Conservation (phyloP, 1,140 invertebrate genomes). For the Zophobas atratus region DNA sequence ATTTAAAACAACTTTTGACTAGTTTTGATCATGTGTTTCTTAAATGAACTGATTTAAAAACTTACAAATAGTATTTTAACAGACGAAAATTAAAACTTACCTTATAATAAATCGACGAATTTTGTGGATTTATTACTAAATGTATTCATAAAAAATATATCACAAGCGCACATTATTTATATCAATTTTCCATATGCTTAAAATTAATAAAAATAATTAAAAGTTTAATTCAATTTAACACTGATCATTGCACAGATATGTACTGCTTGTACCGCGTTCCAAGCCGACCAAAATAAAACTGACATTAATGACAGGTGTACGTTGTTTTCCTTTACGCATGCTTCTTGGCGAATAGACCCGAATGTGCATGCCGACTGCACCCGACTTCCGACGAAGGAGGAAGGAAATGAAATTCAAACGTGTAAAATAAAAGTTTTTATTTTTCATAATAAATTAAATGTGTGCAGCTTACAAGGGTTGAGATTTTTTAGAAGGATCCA, state of each 20-base stretch:
- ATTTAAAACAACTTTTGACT: no score
- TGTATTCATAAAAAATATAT: no score
- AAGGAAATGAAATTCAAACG: slow-evolving; percentile 13
- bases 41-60: no score
- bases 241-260: background rate
- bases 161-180: no score
- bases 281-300: slow-evolving; percentile 29
- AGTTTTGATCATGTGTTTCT: no score
- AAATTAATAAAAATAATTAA: no score
- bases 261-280: background rate
- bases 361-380: background rate
- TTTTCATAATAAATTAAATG: slow-evolving; percentile 33
- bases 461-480: slow-evolving; percentile 15
- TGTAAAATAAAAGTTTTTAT: slow-evolving; percentile 26
- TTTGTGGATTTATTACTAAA: no score
- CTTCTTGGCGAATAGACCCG: background rate
- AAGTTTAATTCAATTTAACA: no score
- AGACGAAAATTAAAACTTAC: no score
- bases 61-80: no score
- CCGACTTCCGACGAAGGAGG: background rate
- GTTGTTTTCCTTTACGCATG: slow-evolving; percentile 18
- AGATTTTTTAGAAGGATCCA: background rate
- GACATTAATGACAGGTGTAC: slow-evolving; percentile 33
- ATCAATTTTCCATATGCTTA: no score
- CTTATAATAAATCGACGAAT: no score